Percentiles rank a stretch among this genome's conserved stretches.
phyloP scores from a whole-genome alignment of 2,113 vertebrate species.

The Pterocles gutturalis region DNA sequence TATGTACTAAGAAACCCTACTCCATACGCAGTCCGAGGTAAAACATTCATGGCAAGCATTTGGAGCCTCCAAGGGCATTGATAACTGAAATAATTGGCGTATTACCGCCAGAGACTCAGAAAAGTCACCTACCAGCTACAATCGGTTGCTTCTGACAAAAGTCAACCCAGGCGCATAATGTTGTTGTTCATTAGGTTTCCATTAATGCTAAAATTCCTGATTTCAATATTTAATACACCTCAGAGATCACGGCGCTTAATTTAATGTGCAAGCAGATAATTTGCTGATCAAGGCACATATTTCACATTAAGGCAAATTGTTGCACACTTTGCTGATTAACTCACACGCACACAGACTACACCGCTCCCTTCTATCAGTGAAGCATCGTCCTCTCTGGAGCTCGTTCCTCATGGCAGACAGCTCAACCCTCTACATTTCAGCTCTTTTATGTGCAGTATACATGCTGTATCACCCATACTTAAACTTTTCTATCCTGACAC shows the following conservation, averaged over 20 bases:
- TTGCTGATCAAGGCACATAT: conserved; percentile 41
- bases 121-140: conserved; percentile 62
- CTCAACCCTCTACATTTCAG: not conserved
- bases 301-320: conserved; percentile 20
- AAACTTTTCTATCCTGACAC: not conserved
- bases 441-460: not conserved
- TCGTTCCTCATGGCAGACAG: not conserved
- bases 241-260: conserved; percentile 44
- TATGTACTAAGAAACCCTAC: not conserved
- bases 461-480: not conserved
- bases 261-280: conserved; percentile 50
- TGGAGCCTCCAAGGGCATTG: not conserved
- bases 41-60: not conserved
- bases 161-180: not conserved
- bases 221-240: conserved; percentile 45
- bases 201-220: conserved; percentile 2
- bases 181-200: conserved; percentile 33
- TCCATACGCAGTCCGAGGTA: not conserved
- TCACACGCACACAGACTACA: not conserved
- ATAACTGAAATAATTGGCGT: conserved; percentile 24
- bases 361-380: rapidly evolving
- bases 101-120: not conserved
- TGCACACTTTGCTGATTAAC: conserved; percentile 23
- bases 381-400: not conserved
- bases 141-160: not conserved